A percentile compares a stretch with the other conserved stretches of the same genome.
These are phyloP conservation scores for Gymnocypris eckloni DNA, from an alignment of 2,797 vertebrate genomes.

Conservation along the genomic window DNA sequence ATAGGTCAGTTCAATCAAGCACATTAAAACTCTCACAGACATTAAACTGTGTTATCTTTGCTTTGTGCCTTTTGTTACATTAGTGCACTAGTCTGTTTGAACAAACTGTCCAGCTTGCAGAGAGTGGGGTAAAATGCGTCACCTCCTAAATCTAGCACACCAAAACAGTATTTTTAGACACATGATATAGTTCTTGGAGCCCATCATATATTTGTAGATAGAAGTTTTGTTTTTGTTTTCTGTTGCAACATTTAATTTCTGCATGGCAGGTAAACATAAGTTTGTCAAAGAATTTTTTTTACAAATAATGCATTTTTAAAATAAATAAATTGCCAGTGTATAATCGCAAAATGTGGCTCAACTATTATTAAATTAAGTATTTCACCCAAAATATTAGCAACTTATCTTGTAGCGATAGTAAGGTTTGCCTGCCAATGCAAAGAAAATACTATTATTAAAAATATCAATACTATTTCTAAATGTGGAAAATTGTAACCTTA, in stretches of 20 bases:
- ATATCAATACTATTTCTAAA: not conserved
- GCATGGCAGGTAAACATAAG: not conserved
- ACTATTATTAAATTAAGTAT: not conserved
- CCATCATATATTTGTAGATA: not conserved
- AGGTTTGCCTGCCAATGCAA: not conserved
- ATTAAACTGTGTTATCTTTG: not conserved
- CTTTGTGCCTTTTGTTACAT: constrained; percentile 17
- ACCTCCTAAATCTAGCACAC: not conserved
- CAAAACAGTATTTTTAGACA: not conserved
- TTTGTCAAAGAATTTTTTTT: not conserved
- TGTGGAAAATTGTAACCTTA: not conserved
- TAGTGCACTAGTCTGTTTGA: not conserved
- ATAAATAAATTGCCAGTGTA: not conserved
- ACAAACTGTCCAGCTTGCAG: not conserved
- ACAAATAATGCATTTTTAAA: not conserved
- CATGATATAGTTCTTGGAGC: not conserved
- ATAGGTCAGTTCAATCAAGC: constrained; percentile 6
- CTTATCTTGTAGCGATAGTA: not conserved
- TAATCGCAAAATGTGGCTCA: not conserved
- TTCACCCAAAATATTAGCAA: not conserved
- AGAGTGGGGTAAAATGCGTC: not conserved
- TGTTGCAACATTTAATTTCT: not conserved
- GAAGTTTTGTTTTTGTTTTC: not conserved
- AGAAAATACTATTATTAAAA: not conserved
- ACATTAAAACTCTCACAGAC: constrained; percentile 18